Base-by-base conservation (phyloP, 2,888 invertebrate genomes). In the Pollenia griseotomentosa region DNA sequence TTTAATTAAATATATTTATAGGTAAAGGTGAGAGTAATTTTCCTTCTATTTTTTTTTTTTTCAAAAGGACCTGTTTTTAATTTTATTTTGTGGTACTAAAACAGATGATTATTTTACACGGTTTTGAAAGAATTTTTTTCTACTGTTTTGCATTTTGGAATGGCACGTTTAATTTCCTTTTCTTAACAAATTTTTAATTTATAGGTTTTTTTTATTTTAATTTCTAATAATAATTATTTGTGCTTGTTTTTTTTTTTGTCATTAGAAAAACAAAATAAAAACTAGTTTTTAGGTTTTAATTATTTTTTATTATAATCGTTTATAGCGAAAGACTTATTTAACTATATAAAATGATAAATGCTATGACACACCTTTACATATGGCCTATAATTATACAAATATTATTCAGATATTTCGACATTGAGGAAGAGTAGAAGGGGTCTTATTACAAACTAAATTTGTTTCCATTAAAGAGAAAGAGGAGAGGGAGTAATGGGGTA, bases 291-390 rank as follows among this genome's bases (percentile, higher is more conserved):
- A 63, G 55, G 14, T 46, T 68, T 84, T 23, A 48, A 12, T 61
- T 33, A 79, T 51, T 42, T 48, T 78, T 61, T 16, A 51, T 65
- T 65, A 57, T 71, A 57, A 81, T 73, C 77, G 71, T 77, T 33
- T 51, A 33, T 23, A 65, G 71, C 59, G 12, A 66, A 66, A 65
- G 19, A 81, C 53, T 83, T 85, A 65, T 79, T 46, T 85, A 88
- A 85, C 84, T 61, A 88, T 33, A 6, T 33, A 33, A 33, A 88
- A 89, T 83, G 40, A 84, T 90, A 90, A 91, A 91, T 91, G 90
- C 90, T 91, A 92, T 92, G 92, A 92, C 92, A 92, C 92, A 91
- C 89, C 89, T 91, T 91, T 91, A 90, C 91, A 83, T 90, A 91
- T 91, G 91, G 92, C 91, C 89, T 91, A 83, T 11, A 79, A 83